Evolutionary conservation across 2,888 invertebrate genomes (phyloP), one percentile per base, ranked within the genome.

Genomic region (Syrista parreyssii): DNA sequence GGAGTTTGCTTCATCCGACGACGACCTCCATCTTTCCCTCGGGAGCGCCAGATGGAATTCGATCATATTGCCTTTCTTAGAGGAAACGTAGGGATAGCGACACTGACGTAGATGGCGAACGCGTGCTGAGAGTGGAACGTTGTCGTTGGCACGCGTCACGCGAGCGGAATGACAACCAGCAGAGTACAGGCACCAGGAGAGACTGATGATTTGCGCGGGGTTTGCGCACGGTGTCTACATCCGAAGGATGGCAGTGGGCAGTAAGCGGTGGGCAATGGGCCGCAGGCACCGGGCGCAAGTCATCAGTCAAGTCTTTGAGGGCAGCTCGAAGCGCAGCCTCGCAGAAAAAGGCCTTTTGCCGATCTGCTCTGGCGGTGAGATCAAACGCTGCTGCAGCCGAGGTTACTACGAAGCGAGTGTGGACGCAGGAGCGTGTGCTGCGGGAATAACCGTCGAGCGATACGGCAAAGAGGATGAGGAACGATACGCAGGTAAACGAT

Each of bases 241-340:
- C 23, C 55, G 23, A 23, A 55, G 55, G 23, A 55, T 23, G 55
- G 23, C 55, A 55, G 55, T 55, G 55, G 55, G 23, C 55, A 55
- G 34, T 69, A 74, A 36, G 36, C 32, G 34, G 68, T 32, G 34
- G 74, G 30, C 23, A 55, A 35, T 31, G 12, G 30, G 34, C 75
- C 73, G 68, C 73, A 40, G 76, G 75, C 12, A 73, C 68, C 75
- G 68, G 80, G 84, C 82, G 84, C 86, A 85, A 88, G 87, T 88
- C 88, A 88, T 88, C 88, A 88, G 88, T 88, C 88, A 88, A 88
- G 87, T 87, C 88, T 88, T 88, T 88, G 87, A 87, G 85, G 83
- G 85, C 82, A 85, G 84, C 84, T 85, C 80, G 77, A 81, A 83
- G 83, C 82, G 82, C 83, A 55, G 71, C 32, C 71, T 71, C 74